These are phyloP conservation scores for Dryadula phaetusa DNA, from an alignment of 2,888 invertebrate species.

Conservation along the genomic window DNA sequence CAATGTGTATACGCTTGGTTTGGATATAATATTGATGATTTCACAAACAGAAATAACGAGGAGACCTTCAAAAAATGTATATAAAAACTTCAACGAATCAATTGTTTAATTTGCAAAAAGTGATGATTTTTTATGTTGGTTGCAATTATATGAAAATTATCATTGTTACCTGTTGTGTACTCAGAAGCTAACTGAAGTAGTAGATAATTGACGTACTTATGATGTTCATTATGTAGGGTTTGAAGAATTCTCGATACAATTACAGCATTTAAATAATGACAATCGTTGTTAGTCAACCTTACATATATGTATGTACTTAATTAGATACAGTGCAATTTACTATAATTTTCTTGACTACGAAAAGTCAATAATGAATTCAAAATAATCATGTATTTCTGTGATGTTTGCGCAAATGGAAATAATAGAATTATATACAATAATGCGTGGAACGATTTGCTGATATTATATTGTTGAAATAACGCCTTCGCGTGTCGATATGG, in stretches of 20 bases:
- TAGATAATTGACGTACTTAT: slow-evolving; percentile 20
- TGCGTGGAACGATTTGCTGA: slow-evolving; percentile 9
- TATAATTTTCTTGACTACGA: background rate
- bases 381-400: background rate
- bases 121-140: slow-evolving; percentile 3
- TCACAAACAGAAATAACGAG: slow-evolving; percentile 15
- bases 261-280: slow-evolving; percentile 6
- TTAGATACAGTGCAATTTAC: background rate
- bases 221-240: background rate
- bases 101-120: slow-evolving; percentile 20
- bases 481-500: background rate
- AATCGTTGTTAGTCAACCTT: slow-evolving; percentile 6
- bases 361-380: background rate
- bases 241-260: slow-evolving; percentile 16
- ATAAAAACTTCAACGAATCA: slow-evolving; percentile 12
- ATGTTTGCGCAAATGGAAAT: slow-evolving; percentile 28
- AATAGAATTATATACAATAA: slow-evolving; percentile 3
- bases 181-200: slow-evolving; percentile 11
- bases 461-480: slow-evolving; percentile 3
- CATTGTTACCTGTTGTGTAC: slow-evolving; percentile 24
- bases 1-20: background rate
- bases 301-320: background rate
- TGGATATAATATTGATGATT: background rate
- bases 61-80: slow-evolving; percentile 10
- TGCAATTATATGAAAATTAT: slow-evolving; percentile 21